Percentiles rank a stretch among this genome's conserved stretches.
phyloP scores from a whole-genome alignment of 2,888 invertebrate species.

The Lasioglossum calceatum region DNA sequence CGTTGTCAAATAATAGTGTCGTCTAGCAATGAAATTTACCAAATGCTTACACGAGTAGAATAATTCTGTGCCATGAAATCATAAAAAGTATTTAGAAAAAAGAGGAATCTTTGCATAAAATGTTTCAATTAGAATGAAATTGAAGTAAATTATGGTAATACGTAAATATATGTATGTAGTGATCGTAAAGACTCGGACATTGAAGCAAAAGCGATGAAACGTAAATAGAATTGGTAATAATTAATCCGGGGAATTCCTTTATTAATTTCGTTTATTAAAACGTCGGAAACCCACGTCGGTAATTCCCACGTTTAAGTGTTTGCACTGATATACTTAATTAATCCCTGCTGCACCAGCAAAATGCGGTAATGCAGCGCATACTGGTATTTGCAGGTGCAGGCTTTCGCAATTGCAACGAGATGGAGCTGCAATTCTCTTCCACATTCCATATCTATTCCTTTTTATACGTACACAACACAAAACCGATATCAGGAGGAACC shows the following conservation, averaged over 20 bases:
- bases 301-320: not conserved
- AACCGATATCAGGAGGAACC: not conserved
- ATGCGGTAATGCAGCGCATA: constrained; percentile 13
- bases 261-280: not conserved
- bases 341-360: constrained; percentile 52
- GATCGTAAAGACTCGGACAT: not conserved
- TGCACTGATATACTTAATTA: constrained; percentile 47
- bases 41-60: not conserved
- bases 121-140: not conserved
- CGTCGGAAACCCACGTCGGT: constrained; percentile 2
- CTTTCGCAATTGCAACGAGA: constrained; percentile 59
- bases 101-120: not conserved
- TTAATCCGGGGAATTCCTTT: not conserved
- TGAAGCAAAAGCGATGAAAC: not conserved
- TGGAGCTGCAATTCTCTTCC: constrained; percentile 67
- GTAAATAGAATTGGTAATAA: not conserved
- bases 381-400: constrained; percentile 28
- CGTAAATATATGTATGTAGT: not conserved
- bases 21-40: not conserved
- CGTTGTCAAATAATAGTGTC: not conserved
- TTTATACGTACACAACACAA: not conserved
- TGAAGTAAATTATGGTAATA: not conserved
- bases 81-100: not conserved
- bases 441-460: not conserved
- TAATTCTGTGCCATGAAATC: no score